Conservation (phyloP, 2,888 invertebrate genomes). For the Eubasilissa splendida region DNA sequence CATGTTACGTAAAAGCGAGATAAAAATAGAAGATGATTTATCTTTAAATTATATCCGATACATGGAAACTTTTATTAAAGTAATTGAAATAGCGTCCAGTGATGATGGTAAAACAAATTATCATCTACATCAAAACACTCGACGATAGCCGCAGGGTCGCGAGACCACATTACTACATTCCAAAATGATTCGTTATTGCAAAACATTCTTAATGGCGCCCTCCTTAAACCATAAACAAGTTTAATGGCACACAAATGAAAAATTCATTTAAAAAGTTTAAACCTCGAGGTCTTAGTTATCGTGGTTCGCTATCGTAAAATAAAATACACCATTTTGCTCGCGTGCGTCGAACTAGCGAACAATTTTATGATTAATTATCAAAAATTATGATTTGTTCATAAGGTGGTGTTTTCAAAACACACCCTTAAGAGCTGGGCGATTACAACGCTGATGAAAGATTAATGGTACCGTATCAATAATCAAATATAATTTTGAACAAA, state of each 20-base stretch:
- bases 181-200: conserved; percentile 16
- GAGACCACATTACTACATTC: not conserved
- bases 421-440: conserved; percentile 2
- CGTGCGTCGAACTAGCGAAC: conserved; percentile 42
- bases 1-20: too few relatives aligned
- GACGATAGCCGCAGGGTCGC: too few relatives aligned
- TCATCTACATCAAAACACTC: too few relatives aligned
- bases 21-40: too few relatives aligned
- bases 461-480: conserved; percentile 28
- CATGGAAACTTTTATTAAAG: too few relatives aligned
- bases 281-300: conserved; percentile 31
- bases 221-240: conserved; percentile 16
- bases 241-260: conserved; percentile 20
- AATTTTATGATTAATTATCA: conserved; percentile 54
- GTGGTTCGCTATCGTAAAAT: conserved; percentile 21
- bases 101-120: too few relatives aligned
- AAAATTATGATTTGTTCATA: conserved; percentile 50
- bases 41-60: too few relatives aligned
- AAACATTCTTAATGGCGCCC: not conserved
- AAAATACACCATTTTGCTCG: conserved; percentile 36
- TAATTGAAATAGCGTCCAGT: too few relatives aligned
- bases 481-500: conserved; percentile 23
- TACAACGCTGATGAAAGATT: conserved; percentile 23
- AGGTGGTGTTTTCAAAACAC: conserved; percentile 16
- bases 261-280: conserved; percentile 1